Conservation (phyloP, 2,113 vertebrate genomes). For the Coreoperca whiteheadi region DNA sequence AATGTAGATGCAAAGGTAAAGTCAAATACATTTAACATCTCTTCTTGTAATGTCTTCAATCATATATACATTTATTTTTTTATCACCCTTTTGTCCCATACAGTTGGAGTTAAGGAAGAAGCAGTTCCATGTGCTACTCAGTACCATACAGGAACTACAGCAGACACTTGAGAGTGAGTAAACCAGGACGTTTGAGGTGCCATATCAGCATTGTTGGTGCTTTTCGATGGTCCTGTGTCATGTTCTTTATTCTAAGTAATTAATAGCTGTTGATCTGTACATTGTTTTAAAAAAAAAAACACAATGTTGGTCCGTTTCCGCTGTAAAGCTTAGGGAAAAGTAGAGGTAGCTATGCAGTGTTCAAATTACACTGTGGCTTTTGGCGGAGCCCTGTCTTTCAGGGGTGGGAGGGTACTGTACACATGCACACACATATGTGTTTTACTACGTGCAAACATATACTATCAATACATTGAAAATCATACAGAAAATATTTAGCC, state of each 20-base stretch:
- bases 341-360: not conserved
- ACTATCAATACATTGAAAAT: too few relatives aligned
- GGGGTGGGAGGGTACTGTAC: too few relatives aligned
- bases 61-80: not conserved
- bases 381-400: too few relatives aligned
- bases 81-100: not conserved
- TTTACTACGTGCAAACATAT: too few relatives aligned
- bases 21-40: not conserved
- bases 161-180: slow-evolving; percentile 98
- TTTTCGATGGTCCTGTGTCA: not conserved
- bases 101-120: slow-evolving; percentile 97
- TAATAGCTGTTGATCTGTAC: not conserved
- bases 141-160: slow-evolving; percentile 98
- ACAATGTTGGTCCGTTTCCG: not conserved
- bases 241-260: not conserved
- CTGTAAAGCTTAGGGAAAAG: not conserved
- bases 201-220: not conserved
- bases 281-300: not conserved
- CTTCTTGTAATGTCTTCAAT: not conserved
- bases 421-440: too few relatives aligned
- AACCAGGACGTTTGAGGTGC: not conserved
- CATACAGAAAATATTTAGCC: too few relatives aligned
- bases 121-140: slow-evolving; percentile 97
- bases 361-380: too few relatives aligned
- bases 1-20: slow-evolving; percentile 97